These are phyloP conservation scores for Mesocentrotus franciscanus DNA, from an alignment of 53 echinoderm and acorn worm species.

Conservation along the genomic window DNA sequence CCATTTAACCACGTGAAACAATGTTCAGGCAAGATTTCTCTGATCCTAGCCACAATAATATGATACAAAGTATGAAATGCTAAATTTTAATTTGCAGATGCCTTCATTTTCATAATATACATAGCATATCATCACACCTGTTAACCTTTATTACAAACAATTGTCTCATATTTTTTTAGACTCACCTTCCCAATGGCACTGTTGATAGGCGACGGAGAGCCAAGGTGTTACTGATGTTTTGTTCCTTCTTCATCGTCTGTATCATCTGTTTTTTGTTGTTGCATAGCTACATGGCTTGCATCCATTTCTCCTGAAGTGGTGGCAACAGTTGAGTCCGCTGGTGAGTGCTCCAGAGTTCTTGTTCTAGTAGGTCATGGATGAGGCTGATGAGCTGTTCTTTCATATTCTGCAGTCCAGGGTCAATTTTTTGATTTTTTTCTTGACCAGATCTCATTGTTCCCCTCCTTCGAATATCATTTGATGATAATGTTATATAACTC, in stretches of 20 bases:
- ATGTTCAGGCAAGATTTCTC: no score
- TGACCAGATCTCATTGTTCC: neutral
- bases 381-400: neutral
- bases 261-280: neutral
- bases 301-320: neutral
- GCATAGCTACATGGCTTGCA: neutral
- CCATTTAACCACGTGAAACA: no score
- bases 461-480: neutral
- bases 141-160: neutral
- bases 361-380: neutral
- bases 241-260: neutral
- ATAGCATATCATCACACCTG: no score
- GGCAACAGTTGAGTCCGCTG: neutral
- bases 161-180: neutral
- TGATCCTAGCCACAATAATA: no score
- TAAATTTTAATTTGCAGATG: no score
- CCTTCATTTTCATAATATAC: no score
- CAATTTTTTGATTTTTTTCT: neutral
- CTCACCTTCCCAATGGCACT: slow-evolving; percentile 56
- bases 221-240: slow-evolving; percentile 9
- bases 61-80: no score
- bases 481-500: neutral
- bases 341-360: neutral
- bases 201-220: slow-evolving; percentile 36
- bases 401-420: neutral